A percentile compares a stretch with the other conserved stretches of the same genome.
phyloP scores from a whole-genome alignment of 1,140 invertebrate species.

The Sycophaga agraensis region DNA sequence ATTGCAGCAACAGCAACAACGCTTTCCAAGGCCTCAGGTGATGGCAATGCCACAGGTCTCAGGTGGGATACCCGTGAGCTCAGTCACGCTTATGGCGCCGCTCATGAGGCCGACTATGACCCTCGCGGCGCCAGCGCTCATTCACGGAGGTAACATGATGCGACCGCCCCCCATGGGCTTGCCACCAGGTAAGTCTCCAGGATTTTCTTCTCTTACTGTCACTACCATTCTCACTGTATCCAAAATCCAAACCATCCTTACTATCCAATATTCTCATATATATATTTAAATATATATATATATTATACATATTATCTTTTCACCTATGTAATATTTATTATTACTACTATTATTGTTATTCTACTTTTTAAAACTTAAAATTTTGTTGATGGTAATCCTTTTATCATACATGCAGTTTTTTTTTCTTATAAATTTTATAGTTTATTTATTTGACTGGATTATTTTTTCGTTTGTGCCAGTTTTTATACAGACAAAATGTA shows the following conservation, averaged over 20 bases:
- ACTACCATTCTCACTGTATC: background rate
- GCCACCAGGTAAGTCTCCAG: constrained; percentile 68
- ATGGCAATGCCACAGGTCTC: constrained; percentile 50
- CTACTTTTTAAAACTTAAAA: too few species aligned
- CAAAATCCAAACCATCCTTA: background rate
- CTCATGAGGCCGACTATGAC: constrained; percentile 65
- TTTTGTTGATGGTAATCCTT: background rate
- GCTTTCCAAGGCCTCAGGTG: constrained; percentile 47
- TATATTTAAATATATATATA: background rate
- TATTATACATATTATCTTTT: constrained; percentile 11
- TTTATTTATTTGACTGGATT: constrained; percentile 9
- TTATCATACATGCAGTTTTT: background rate
- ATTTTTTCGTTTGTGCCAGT: constrained; percentile 5
- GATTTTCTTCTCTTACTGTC: constrained; percentile 26
- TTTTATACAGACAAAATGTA: constrained; percentile 1
- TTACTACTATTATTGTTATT: too few species aligned
- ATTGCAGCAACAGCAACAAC: constrained; percentile 40
- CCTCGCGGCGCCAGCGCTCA: constrained; percentile 67
- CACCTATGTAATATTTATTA: constrained; percentile 2
- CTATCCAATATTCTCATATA: background rate
- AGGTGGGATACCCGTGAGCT: constrained; percentile 56
- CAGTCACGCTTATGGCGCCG: constrained; percentile 64
- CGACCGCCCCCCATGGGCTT: constrained; percentile 70
- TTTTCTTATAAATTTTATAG: constrained; percentile 10
- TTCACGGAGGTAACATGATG: constrained; percentile 72